Conservation (phyloP, 2,888 invertebrate species). For the Ectemnius lituratus region DNA sequence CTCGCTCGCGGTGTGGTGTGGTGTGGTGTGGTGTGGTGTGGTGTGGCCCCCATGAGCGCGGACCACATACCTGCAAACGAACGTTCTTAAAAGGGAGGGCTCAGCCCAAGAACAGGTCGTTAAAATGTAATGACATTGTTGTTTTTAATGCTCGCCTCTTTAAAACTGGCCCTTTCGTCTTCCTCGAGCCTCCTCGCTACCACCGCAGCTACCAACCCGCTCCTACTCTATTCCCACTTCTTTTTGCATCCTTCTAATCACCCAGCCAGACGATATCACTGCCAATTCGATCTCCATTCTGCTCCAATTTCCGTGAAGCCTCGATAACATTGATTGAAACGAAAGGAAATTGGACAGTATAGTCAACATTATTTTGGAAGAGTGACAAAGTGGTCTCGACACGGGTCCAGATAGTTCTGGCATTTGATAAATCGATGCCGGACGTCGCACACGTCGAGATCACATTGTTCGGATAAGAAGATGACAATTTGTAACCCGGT, state of each 20-base stretch:
- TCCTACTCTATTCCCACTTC: slow-evolving; percentile 34
- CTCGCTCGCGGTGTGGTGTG: slow-evolving; percentile 40
- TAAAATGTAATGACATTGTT: slow-evolving; percentile 75
- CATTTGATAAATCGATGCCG: not conserved
- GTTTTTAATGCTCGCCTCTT: slow-evolving; percentile 73
- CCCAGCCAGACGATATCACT: slow-evolving; percentile 15
- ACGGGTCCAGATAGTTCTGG: not conserved
- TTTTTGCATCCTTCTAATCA: slow-evolving; percentile 26
- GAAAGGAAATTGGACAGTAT: not conserved
- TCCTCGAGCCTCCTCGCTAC: slow-evolving; percentile 76
- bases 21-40: slow-evolving; percentile 44
- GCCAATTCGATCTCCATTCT: not conserved
- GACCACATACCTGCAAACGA: slow-evolving; percentile 71
- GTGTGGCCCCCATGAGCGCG: slow-evolving; percentile 51
- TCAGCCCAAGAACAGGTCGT: slow-evolving; percentile 71
- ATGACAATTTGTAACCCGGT: slow-evolving; percentile 32
- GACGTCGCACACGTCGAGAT: not conserved
- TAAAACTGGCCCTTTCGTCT: slow-evolving; percentile 77
- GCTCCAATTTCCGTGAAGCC: not conserved
- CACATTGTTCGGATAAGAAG: not conserved
- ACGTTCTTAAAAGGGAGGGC: slow-evolving; percentile 66
- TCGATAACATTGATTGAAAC: not conserved
- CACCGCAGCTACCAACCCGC: slow-evolving; percentile 62
- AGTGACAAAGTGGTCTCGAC: not conserved
- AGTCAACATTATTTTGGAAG: not conserved